Evolutionary conservation across 2,797 vertebrate species (phyloP).

Genomic region (Octomys mimax): DNA sequence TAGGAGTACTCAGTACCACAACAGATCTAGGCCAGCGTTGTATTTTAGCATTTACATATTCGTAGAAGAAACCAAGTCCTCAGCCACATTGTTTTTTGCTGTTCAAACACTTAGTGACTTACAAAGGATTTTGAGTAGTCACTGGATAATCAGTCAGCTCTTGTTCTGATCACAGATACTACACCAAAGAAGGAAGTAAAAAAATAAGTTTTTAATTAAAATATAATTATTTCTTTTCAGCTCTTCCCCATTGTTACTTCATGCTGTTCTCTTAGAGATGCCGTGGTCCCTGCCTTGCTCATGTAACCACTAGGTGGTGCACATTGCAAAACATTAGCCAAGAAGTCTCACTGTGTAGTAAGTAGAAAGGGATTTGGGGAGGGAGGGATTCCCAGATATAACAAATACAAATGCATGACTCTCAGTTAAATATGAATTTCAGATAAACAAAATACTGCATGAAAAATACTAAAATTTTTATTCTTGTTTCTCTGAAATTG

Average conservation of each 20-base stretch:
- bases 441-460: not conserved
- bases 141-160: not conserved
- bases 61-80: not conserved
- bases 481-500: slow-evolving; percentile 37
- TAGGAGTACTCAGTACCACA: not conserved
- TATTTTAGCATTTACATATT: not conserved
- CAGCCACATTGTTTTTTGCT: not conserved
- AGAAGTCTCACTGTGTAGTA: not conserved
- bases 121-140: not conserved
- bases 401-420: not conserved
- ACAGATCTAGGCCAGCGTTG: not conserved
- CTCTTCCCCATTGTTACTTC: not conserved
- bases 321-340: slow-evolving; percentile 45
- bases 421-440: slow-evolving; percentile 47
- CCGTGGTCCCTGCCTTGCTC: not conserved
- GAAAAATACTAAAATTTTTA: not conserved
- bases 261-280: not conserved
- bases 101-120: slow-evolving; percentile 10
- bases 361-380: not conserved
- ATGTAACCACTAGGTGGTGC: slow-evolving; percentile 72
- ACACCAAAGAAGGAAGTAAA: not conserved
- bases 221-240: not conserved
- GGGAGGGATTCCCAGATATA: not conserved
- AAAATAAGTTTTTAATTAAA: not conserved
- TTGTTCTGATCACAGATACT: not conserved